Evolutionary conservation across 1,140 invertebrate genomes (phyloP).

Genomic region (Parapsyche elsis): DNA sequence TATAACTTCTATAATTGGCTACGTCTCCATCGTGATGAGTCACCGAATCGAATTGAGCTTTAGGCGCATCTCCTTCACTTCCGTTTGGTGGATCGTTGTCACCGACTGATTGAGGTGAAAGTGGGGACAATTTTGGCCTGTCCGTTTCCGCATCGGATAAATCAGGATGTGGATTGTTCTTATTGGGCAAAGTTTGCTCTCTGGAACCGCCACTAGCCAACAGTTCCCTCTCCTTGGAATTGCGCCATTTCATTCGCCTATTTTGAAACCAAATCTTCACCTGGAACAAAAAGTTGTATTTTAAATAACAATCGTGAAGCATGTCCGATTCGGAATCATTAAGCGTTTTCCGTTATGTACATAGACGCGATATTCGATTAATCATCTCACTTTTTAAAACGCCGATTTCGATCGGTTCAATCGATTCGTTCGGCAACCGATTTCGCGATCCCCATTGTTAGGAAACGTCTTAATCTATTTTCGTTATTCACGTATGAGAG

Average conservation of each 20-base stretch:
- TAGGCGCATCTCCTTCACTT: constrained; percentile 61
- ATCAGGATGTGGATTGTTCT: constrained; percentile 97
- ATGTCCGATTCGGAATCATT: constrained; percentile 29
- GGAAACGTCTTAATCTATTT: background rate
- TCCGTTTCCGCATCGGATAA: constrained; percentile 89
- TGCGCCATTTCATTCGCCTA: constrained; percentile 95
- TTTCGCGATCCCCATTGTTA: background rate
- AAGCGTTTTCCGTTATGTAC: background rate
- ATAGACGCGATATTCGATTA: background rate
- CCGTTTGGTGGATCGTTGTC: constrained; percentile 62
- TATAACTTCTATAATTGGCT: constrained; percentile 30
- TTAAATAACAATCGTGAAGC: constrained; percentile 9
- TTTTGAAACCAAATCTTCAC: constrained; percentile 98
- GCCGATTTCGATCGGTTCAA: background rate
- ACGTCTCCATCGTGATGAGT: constrained; percentile 45
- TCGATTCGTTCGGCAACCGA: background rate
- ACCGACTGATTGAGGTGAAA: constrained; percentile 61
- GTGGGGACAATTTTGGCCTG: constrained; percentile 73
- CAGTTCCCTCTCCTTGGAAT: constrained; percentile 95
- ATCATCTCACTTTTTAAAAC: constrained; percentile 21
- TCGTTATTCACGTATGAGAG: background rate
- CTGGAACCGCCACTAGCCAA: constrained; percentile 91
- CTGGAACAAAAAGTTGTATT: constrained; percentile 68
- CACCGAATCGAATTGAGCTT: constrained; percentile 48
- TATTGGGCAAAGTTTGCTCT: constrained; percentile 95